Evolutionary conservation across 1,140 invertebrate genomes (phyloP), one percentile per base, ranked within the genome.

Genomic region (Papilio aristodemus): DNA sequence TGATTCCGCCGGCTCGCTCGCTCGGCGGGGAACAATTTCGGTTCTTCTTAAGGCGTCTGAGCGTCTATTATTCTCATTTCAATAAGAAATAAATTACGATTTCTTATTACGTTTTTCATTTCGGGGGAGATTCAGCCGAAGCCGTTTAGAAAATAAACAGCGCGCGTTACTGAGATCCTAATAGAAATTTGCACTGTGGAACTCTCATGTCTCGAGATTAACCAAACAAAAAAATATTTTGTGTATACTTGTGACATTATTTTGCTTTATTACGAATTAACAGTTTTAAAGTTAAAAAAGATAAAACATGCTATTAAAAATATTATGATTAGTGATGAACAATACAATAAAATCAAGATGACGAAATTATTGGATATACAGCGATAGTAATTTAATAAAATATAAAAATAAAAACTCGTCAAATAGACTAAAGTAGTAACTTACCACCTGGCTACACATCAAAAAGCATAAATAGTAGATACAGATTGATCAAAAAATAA

Each of bases 81-180:
- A 90, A 91, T 91, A 87, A 87, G 89, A 91, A 90, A 89, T 91
- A 90, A 91, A 89, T 88, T 91, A 87, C 86, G 85, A 87, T 90
- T 90, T 89, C 86, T 91, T 91, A 90, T 90, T 90, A 90, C 86
- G 80, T 91, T 89, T 89, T 85, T 86, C 86, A 89, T 91, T 89
- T 87, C 81, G 80, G 73, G 75, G 73, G 81, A 82, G 84, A 85
- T 86, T 87, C 83, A 81, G 84, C 83, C 81, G 83, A 75, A 86
- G 81, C 86, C 63, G 22, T 66, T 32, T 66, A 66, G 86, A 81
- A 83, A 85, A 89, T 87, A 85, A 76, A 78, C 77, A 80, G 75
- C 68, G 78, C 79, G 82, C 84, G 78, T 81, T 87, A 79, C 74
- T 79, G 64, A 76, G 67, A 81, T 80, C 85, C 85, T 87, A 86